Conservation (phyloP, 2,888 invertebrate genomes). For the Erpobdella octoculata region DNA sequence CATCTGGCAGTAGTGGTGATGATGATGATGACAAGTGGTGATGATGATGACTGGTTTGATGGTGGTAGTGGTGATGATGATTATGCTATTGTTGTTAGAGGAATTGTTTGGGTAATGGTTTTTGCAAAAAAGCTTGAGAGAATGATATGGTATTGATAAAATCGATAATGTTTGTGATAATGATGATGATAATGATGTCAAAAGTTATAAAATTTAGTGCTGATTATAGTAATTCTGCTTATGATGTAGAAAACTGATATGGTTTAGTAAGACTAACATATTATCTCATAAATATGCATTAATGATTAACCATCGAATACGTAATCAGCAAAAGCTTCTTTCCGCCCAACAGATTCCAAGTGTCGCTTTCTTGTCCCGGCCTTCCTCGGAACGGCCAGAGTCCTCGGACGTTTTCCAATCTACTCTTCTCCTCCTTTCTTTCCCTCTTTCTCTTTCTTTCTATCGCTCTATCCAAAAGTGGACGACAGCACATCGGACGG, state of each 20-base stretch:
- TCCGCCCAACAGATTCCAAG: constrained; percentile 16
- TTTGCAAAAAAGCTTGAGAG: too few species aligned
- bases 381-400: constrained; percentile 76
- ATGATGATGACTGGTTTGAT: too few species aligned
- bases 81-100: too few species aligned
- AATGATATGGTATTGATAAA: background rate
- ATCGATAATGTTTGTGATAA: background rate
- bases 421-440: constrained; percentile 64
- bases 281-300: background rate
- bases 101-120: too few species aligned
- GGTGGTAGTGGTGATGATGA: too few species aligned
- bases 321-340: background rate
- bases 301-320: background rate
- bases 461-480: constrained; percentile 4
- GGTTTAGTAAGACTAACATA: too few species aligned
- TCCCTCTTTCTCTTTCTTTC: constrained; percentile 49
- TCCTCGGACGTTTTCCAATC: constrained; percentile 79
- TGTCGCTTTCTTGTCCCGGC: constrained; percentile 63
- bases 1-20: too few species aligned
- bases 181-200: background rate
- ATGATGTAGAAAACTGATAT: too few species aligned
- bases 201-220: background rate
- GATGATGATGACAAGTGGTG: too few species aligned
- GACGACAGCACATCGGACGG: constrained; percentile 53
- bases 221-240: too few species aligned